Conservation (phyloP, 1,140 invertebrate species). For the Eupristina koningsbergeri region DNA sequence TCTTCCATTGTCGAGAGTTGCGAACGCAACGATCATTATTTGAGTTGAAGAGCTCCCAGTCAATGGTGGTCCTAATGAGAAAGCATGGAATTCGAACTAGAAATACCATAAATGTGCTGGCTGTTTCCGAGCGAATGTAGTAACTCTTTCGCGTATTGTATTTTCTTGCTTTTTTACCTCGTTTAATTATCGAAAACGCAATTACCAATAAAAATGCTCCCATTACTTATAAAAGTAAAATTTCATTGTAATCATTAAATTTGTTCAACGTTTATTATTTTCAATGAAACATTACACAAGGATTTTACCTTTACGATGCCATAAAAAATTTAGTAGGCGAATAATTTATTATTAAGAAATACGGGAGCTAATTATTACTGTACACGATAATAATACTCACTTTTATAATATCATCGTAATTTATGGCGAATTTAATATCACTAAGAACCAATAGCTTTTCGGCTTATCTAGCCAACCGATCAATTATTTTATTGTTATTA, state of each 20-base stretch:
- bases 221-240: conserved; percentile 9
- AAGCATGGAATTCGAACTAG: background rate
- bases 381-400: conserved; percentile 4
- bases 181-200: background rate
- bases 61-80: background rate
- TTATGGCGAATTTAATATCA: background rate
- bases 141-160: background rate
- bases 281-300: background rate
- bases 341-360: conserved; percentile 7
- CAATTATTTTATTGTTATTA: background rate
- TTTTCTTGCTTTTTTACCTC: conserved; percentile 14
- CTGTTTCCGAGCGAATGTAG: background rate
- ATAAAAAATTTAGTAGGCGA: conserved; percentile 24
- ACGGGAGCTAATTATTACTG: conserved; percentile 17
- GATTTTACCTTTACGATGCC: conserved; percentile 19
- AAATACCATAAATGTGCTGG: background rate
- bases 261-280: conserved; percentile 22
- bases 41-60: background rate
- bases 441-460: background rate
- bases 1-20: conserved; percentile 37
- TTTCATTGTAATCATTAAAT: conserved; percentile 13
- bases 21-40: conserved; percentile 37
- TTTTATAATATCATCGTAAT: background rate
- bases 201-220: conserved; percentile 13
- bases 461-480: background rate